Conservation (phyloP, 1,140 invertebrate genomes). For the Drosophila ficusphila region DNA sequence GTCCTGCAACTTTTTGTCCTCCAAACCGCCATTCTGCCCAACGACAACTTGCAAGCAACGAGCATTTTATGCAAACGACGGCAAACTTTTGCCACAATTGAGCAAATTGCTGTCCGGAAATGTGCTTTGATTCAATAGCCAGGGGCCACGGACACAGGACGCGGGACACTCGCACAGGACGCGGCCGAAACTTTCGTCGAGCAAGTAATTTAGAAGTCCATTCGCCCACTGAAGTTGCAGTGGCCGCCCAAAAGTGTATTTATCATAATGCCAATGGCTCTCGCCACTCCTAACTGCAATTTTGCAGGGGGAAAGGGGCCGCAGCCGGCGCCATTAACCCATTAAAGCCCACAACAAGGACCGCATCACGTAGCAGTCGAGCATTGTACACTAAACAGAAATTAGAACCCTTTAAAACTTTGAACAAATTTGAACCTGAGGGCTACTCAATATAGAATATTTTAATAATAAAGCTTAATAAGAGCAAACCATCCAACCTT, state of each 20-base stretch:
- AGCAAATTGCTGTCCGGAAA: slow-evolving; percentile 75
- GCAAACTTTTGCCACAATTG: slow-evolving; percentile 69
- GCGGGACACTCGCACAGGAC: slow-evolving; percentile 5
- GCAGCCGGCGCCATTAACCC: slow-evolving; percentile 67
- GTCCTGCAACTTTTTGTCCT: slow-evolving; percentile 24
- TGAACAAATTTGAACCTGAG: too few species aligned
- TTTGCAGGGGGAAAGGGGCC: slow-evolving; percentile 12
- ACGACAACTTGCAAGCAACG: slow-evolving; percentile 34
- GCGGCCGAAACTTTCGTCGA: too few species aligned
- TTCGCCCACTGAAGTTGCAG: slow-evolving; percentile 31
- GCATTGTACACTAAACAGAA: not conserved
- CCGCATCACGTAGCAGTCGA: slow-evolving; percentile 60
- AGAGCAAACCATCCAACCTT: too few species aligned
- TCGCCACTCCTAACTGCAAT: slow-evolving; percentile 27
- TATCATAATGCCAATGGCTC: slow-evolving; percentile 73
- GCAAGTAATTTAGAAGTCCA: slow-evolving; percentile 73
- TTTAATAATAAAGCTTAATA: too few species aligned
- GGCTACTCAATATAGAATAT: too few species aligned
- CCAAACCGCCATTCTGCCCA: slow-evolving; percentile 2
- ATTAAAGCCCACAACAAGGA: slow-evolving; percentile 71
- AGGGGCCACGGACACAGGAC: slow-evolving; percentile 23
- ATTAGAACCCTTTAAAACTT: too few species aligned
- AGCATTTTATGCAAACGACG: slow-evolving; percentile 58
- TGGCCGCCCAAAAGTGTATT: slow-evolving; percentile 70
- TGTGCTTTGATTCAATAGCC: slow-evolving; percentile 72